These are phyloP conservation scores for Augiades crinisus DNA, from an alignment of 2,888 invertebrate species.

Conservation along the genomic window DNA sequence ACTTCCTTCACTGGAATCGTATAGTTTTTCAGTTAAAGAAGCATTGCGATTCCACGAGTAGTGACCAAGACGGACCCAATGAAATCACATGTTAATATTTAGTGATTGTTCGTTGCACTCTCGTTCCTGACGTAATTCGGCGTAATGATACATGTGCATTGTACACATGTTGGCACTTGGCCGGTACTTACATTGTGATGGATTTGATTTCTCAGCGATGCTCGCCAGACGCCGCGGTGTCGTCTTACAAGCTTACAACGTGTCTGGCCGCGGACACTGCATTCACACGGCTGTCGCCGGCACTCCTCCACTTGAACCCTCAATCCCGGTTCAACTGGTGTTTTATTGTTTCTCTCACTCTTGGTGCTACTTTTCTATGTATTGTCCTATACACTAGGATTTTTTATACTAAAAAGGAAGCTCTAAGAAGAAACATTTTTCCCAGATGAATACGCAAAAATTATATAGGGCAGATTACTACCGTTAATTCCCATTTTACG, in stretches of 20 bases:
- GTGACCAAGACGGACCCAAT: neutral
- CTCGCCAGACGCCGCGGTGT: constrained; percentile 70
- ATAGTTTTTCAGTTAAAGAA: no score
- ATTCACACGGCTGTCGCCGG: constrained; percentile 66
- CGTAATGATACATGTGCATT: constrained; percentile 50
- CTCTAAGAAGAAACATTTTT: no score
- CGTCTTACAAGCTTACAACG: constrained; percentile 65
- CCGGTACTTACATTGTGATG: constrained; percentile 45
- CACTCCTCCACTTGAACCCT: constrained; percentile 40
- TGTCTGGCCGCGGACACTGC: constrained; percentile 44
- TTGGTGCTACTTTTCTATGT: no score
- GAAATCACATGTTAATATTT: constrained; percentile 14
- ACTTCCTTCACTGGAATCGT: no score
- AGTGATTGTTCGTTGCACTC: constrained; percentile 31
- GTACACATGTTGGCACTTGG: constrained; percentile 65
- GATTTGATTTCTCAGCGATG: constrained; percentile 65
- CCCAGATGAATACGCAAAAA: no score
- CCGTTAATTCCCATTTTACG: no score
- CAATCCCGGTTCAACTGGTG: constrained; percentile 2
- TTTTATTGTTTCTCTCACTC: constrained; percentile 22
- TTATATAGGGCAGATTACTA: no score
- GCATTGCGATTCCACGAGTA: no score
- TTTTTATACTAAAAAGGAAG: no score
- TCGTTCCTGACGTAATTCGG: constrained; percentile 34
- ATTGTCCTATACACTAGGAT: no score